Base-by-base conservation (phyloP, 2,113 vertebrate species). In the Oriolus oriolus region DNA sequence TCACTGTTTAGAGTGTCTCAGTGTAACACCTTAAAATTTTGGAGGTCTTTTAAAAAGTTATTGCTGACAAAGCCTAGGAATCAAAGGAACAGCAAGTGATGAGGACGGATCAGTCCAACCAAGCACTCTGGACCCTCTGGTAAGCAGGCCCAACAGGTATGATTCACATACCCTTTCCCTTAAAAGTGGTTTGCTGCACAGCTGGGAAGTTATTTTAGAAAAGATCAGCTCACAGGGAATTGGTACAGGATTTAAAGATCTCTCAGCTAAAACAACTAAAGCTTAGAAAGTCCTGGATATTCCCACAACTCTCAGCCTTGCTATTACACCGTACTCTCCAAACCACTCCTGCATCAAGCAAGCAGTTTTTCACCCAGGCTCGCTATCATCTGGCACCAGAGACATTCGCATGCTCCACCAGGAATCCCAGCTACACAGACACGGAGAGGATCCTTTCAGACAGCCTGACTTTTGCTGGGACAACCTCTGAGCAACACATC, bases 341-440 rank as follows among this genome's bases (percentile, higher is more conserved):
- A 64, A 63, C 12, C 28, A 27, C 11, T 75, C 70, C 20, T 26
- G 42, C 56, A 64, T 35, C 30, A 47, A 52, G 50, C 16, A 57
- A 88, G 66, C 35, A 77, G 16, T 68, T 83, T 9, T 26, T 68
- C 49, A 94, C 23, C 10, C 80, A 93, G 44, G 47, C 57, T 78
- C 53, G 3, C 71, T 10, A 14, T 24, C 59, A 50, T 7, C 66
- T 56, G 63, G 44, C 49, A 74, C 50, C 6, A 8, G 24, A 69
- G 50, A 65, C 5, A 1, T 3, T 37, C 52, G 54, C 0, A 0
- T 54, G 47, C 56, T 93, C 33, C 74, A 63, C 31, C 57, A 65
- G 60, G 60, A 95, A 85, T 63, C 33, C 64, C 13, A 39, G 78
- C 44, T 41, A 70, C 0, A 0, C 24, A 90, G 19, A 64, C 41